A percentile compares a stretch with the other conserved stretches of the same genome.
Conservation (phyloP, 2,888 invertebrate species). For the Helobdella robusta region DNA sequence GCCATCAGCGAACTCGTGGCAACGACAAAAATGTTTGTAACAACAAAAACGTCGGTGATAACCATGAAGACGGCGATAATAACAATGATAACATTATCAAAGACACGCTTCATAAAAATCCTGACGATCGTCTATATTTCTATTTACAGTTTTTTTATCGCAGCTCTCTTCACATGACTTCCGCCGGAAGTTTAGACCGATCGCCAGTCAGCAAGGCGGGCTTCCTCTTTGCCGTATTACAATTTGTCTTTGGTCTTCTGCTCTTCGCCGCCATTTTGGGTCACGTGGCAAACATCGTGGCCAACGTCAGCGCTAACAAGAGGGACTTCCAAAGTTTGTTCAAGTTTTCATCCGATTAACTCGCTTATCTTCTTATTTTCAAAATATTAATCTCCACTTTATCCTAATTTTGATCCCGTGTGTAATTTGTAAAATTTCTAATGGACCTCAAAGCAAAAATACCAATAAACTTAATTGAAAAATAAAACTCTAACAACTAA, state of each 20-base stretch:
- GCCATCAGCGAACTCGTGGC: too few relatives aligned
- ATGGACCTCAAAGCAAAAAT: too few relatives aligned
- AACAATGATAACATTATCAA: background rate
- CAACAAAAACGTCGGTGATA: background rate
- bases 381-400: too few relatives aligned
- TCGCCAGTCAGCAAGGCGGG: conserved; percentile 87
- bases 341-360: too few relatives aligned
- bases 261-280: conserved; percentile 92
- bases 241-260: conserved; percentile 83
- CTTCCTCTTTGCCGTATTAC: conserved; percentile 86
- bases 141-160: conserved; percentile 22
- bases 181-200: conserved; percentile 85
- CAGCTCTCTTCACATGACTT: conserved; percentile 59
- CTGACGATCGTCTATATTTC: conserved; percentile 1
- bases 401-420: too few relatives aligned
- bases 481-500: too few relatives aligned
- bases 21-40: background rate
- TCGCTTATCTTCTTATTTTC: too few relatives aligned
- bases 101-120: background rate
- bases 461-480: too few relatives aligned
- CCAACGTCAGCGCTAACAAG: conserved; percentile 87
- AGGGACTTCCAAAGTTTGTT: conserved; percentile 99
- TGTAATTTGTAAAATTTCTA: too few relatives aligned
- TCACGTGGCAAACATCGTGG: conserved; percentile 95
- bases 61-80: background rate